phyloP scores from a whole-genome alignment of 2,888 invertebrate genomes.

The Ennomos quercinarius region DNA sequence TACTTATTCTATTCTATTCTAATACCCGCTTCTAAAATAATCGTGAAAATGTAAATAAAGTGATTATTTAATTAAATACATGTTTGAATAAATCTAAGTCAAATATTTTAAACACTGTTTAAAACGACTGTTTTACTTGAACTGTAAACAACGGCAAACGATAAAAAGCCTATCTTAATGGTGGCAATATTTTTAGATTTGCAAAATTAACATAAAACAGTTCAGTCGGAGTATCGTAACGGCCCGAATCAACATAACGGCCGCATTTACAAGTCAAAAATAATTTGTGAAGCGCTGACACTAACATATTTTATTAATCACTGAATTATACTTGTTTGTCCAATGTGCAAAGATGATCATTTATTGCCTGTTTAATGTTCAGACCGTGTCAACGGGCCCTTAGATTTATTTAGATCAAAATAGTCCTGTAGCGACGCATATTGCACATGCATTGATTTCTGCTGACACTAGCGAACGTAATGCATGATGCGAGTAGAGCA shows the following conservation, averaged over 20 bases:
- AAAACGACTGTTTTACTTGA: constrained; percentile 2
- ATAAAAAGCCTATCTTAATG: constrained; percentile 45
- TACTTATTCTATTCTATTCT: too few species aligned
- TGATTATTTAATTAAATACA: too few species aligned
- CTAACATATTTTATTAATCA: constrained; percentile 42
- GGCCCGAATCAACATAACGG: constrained; percentile 46
- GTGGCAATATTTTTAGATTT: constrained; percentile 51
- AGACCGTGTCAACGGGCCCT: not conserved
- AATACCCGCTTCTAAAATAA: too few species aligned
- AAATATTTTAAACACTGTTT: too few species aligned
- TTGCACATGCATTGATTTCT: too few species aligned
- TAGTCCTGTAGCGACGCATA: too few species aligned
- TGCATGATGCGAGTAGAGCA: too few species aligned
- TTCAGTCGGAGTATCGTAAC: constrained; percentile 40
- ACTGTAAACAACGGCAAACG: constrained; percentile 34
- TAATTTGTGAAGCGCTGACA: constrained; percentile 43
- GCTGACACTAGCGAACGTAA: too few species aligned
- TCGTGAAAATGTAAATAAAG: too few species aligned
- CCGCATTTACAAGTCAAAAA: constrained; percentile 47
- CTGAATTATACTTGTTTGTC: constrained; percentile 36
- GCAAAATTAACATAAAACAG: constrained; percentile 48
- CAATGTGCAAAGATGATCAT: constrained; percentile 6
- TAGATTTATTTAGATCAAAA: too few species aligned
- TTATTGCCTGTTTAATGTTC: not conserved
- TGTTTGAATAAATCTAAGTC: too few species aligned